Evolutionary conservation across 2,113 vertebrate genomes (phyloP), one percentile per base, ranked within the genome.

Genomic region (Lophura nycthemera): DNA sequence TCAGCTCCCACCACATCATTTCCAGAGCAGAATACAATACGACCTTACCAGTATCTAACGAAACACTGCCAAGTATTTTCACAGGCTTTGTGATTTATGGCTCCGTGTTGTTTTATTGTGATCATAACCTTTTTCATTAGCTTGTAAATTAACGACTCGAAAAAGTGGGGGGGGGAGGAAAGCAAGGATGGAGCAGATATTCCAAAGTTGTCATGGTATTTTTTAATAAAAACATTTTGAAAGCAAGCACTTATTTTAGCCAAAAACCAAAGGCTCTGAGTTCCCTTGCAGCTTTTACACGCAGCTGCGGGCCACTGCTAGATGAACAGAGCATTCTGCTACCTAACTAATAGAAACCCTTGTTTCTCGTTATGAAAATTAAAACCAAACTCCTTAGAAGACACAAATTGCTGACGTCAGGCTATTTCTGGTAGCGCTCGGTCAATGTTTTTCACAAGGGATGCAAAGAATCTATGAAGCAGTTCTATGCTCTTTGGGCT

Each of bases 101-200:
- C 38, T 61, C 83, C 1, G 1, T 2, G 36, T 14, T 34, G 13
- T 18, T 92, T 88, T 90, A 71, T 59, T 83, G 87, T 63, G 65
- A 86, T 61, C 70, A 50, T 81, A 93, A 96, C 83, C 75, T 93
- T 93, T 67, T 95, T 93, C 85, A 66, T 38, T 87, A 93, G 88
- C 48, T 50, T 78, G 76, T 90, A 91, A 95, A 95, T 82, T 83
- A 79, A 42, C 5, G 6, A 91, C 3, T 43, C 5, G 79, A 72
- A 81, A 52, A 29, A 69, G 32, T 17, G 1, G 18, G 47, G 47
- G 47, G 21, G 20, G 20, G 19, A 38, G 20, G 45, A 11, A 48
- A 11, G 14, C 13, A 7, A 43, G 34, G 69, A 48, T 12, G 42
- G 82, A 75, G 42, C 82, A 75, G 72, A 74, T 45, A 86, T 45